phyloP scores from a whole-genome alignment of 2,888 invertebrate species.

The Rhogogaster chlorosoma region DNA sequence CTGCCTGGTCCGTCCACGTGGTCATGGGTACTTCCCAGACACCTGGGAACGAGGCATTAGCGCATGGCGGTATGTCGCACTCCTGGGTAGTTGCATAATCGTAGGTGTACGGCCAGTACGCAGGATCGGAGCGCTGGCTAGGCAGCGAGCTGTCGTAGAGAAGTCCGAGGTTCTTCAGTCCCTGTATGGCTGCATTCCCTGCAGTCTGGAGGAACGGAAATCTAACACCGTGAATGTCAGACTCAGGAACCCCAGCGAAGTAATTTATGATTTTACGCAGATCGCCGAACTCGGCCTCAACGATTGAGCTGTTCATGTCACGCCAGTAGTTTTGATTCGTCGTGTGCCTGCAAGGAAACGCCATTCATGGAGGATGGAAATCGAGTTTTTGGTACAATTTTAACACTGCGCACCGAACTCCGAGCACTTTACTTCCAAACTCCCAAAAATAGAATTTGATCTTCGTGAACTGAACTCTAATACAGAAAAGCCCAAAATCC shows the following conservation, averaged over 20 bases:
- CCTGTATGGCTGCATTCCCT: constrained; percentile 77
- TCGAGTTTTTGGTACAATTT: not conserved
- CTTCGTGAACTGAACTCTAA: not conserved
- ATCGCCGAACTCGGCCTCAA: constrained; percentile 74
- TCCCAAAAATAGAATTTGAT: not conserved
- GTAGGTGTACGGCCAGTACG: constrained; percentile 85
- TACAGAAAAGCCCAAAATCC: not conserved
- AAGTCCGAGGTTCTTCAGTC: constrained; percentile 74
- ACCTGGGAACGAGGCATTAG: constrained; percentile 80
- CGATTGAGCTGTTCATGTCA: constrained; percentile 63
- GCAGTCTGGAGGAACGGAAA: constrained; percentile 81
- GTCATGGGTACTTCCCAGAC: constrained; percentile 85
- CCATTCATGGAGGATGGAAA: not conserved
- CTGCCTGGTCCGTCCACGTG: constrained; percentile 78
- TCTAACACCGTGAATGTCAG: constrained; percentile 73
- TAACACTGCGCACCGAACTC: no score
- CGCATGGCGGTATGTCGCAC: constrained; percentile 81
- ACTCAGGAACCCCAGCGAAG: constrained; percentile 73
- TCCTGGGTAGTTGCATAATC: constrained; percentile 81
- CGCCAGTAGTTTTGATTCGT: constrained; percentile 25
- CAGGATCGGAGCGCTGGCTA: constrained; percentile 77
- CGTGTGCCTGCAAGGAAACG: not conserved
- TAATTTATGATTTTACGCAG: constrained; percentile 70
- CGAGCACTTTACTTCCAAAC: no score
- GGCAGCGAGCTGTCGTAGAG: constrained; percentile 84